Base-by-base conservation (phyloP, 2,113 vertebrate genomes). In the Chiloscyllium plagiosum region DNA sequence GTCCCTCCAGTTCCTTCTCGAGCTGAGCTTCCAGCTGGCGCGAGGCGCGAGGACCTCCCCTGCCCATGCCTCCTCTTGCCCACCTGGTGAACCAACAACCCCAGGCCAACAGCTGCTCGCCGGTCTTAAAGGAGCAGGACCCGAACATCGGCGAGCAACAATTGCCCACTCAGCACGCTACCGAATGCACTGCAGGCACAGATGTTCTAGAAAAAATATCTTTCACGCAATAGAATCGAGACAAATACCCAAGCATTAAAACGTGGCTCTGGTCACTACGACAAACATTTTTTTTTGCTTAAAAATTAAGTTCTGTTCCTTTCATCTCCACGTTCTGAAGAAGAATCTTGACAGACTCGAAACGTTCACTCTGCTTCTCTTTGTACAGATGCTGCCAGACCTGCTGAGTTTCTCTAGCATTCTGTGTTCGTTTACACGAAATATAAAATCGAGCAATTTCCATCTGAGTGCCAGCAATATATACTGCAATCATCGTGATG, bases 101-200 rank as follows among this genome's bases (percentile, higher is more conserved):
- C 50, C 94, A 29, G 50, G n/a, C 37, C 66, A 47, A 37, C 69
- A 95, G 69, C 94, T 95, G 94, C 94, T 95, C 69, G 68, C 69
- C 69, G 47, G 3, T 68, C 68, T 95, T 76, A 72, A 72, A 72
- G 69, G 42, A 2, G 22, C 69, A 72, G 69, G 17, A 24, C 7
- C 61, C 33, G 4, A 0, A 10, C 87, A 4, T 6, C 13, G 13
- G 76, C 33, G 37, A 50, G 42, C 85, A 87, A 61, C 87, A 61
- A 29, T 61, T 93, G 56, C 65, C 90, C 1, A 52, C 52, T 56
- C 56, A 19, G n/a, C 4, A 10, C 13, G 76, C 33, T 17, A 80
- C 15, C 0, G 76, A 33, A 29, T 61, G 12, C 29, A 76, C 10
- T 76, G 29, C 12, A 29, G 29, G 10, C 20, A 13, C 50, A 24